phyloP scores from a whole-genome alignment of 2,888 invertebrate genomes.

The Thecophora atra region DNA sequence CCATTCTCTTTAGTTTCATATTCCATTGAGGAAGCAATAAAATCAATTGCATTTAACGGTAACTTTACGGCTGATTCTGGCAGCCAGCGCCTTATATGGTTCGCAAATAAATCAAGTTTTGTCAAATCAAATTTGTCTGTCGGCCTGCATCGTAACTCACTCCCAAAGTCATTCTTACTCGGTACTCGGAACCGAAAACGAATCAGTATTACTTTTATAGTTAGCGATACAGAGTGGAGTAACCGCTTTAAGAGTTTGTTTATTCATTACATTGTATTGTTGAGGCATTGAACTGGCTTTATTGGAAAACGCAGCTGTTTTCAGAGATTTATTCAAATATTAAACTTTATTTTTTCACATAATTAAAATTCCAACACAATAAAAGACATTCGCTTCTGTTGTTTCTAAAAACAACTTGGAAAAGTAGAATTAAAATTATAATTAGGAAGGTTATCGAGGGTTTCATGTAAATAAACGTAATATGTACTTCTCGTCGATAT shows the following conservation, averaged over 20 bases:
- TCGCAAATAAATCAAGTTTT: slow-evolving; percentile 52
- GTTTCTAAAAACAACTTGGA: too few relatives aligned
- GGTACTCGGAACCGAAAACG: background rate
- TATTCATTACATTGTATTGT: background rate
- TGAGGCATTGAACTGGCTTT: background rate
- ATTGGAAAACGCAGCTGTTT: background rate
- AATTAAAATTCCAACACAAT: too few relatives aligned
- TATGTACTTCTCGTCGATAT: too few relatives aligned
- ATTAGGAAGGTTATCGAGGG: too few relatives aligned
- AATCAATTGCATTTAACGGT: background rate
- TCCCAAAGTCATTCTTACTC: background rate
- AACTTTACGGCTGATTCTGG: background rate
- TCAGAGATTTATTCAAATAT: background rate
- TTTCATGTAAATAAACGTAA: too few relatives aligned
- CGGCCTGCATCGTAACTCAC: too few relatives aligned
- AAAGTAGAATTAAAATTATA: too few relatives aligned
- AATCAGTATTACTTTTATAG: background rate
- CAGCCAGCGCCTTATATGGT: slow-evolving; percentile 46
- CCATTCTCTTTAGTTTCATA: background rate
- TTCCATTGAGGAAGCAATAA: slow-evolving; percentile 6
- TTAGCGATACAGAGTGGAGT: slow-evolving; percentile 3
- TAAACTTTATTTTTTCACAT: too few relatives aligned
- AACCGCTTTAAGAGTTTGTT: background rate
- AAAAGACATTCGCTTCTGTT: too few relatives aligned
- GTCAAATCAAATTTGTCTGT: too few relatives aligned